phyloP scores from a whole-genome alignment of 2,113 vertebrate genomes.

The Takifugu flavidus region DNA sequence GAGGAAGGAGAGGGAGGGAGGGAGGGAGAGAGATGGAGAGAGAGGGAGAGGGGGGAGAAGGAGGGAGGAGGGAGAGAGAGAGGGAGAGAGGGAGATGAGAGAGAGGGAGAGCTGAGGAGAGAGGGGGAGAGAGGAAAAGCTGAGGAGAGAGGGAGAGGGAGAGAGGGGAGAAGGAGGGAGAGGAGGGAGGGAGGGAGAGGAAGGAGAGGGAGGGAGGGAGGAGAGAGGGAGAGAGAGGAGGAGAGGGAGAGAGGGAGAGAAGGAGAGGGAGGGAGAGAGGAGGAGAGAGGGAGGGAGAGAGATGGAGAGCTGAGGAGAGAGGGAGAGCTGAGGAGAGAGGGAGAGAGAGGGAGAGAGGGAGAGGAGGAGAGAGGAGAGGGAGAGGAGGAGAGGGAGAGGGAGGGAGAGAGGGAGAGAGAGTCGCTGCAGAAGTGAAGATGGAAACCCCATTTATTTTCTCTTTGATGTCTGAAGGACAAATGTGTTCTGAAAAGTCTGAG shows the following conservation, averaged over 20 bases:
- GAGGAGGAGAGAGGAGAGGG: not conserved
- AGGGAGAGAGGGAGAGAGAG: not conserved
- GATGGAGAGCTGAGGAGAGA: too few relatives aligned
- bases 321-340: not conserved
- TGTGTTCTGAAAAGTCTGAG: constrained; percentile 29
- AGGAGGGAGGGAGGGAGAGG: too few relatives aligned
- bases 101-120: too few relatives aligned
- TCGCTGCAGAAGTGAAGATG: not conserved
- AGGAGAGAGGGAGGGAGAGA: not conserved
- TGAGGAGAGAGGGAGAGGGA: too few relatives aligned
- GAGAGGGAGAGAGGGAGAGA: not conserved
- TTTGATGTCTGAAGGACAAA: constrained; percentile 44
- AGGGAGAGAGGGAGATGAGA: too few relatives aligned
- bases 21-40: too few relatives aligned
- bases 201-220: too few relatives aligned
- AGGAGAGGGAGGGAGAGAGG: too few relatives aligned
- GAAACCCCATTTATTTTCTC: not conserved
- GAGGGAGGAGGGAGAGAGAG: not conserved
- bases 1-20: too few relatives aligned
- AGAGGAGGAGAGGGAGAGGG: not conserved
- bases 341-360: not conserved
- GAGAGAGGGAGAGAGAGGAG: too few relatives aligned
- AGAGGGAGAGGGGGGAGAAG: too few relatives aligned
- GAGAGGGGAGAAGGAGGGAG: too few relatives aligned
- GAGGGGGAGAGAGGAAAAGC: not conserved